Percentiles rank a stretch among this genome's conserved stretches.
These are phyloP conservation scores for Oconnorella tubifera DNA, from an alignment of 2,888 invertebrate genomes.

Conservation along the genomic window DNA sequence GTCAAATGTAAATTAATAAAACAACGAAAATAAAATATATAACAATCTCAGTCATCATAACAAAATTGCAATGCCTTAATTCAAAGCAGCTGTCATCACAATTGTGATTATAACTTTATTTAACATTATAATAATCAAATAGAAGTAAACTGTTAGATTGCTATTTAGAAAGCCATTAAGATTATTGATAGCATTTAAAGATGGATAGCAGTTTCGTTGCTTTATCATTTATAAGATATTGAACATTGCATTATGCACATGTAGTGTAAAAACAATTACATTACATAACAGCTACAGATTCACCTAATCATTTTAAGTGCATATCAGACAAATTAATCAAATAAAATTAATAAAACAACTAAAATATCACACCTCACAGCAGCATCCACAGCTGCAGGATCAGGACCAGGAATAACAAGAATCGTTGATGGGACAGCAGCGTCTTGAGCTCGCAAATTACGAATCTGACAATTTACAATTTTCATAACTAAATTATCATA, in stretches of 20 bases:
- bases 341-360: not conserved
- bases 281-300: too few species aligned
- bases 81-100: not conserved
- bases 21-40: too few species aligned
- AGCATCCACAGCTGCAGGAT: constrained; percentile 45
- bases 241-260: not conserved
- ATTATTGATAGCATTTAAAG: too few species aligned
- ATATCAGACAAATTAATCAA: too few species aligned
- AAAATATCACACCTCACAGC: constrained; percentile 46
- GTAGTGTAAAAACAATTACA: not conserved
- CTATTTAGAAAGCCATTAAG: too few species aligned
- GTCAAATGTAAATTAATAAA: too few species aligned
- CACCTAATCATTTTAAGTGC: too few species aligned
- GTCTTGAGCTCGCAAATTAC: constrained; percentile 26
- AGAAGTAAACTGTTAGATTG: too few species aligned
- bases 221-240: too few species aligned
- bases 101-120: not conserved
- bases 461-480: constrained; percentile 19
- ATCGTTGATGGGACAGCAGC: constrained; percentile 46
- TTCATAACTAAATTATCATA: too few species aligned
- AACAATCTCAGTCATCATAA: constrained; percentile 43
- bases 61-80: not conserved
- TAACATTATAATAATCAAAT: too few species aligned
- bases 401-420: constrained; percentile 46
- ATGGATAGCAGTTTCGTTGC: too few species aligned